Evolutionary conservation across 1,140 invertebrate genomes (phyloP), one percentile per base, ranked within the genome.

Genomic region (Asbolus verrucosus): DNA sequence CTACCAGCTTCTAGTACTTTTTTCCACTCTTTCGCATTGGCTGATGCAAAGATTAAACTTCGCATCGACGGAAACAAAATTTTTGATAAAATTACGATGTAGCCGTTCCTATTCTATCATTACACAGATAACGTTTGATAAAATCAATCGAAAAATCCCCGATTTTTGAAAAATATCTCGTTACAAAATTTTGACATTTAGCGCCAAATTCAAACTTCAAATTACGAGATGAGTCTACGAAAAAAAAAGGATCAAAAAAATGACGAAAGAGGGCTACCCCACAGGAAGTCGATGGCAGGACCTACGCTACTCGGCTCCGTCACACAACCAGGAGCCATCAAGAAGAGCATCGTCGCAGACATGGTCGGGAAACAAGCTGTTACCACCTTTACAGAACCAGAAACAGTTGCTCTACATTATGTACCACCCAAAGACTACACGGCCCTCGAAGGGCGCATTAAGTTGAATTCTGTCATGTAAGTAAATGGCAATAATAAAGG

Each of bases 261-360:
- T 27, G 27, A 54, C 33, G 1, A 14, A 1, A 67, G 38, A 27
- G 65, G 50, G n/a, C 27, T 54, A 13, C 65, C 65, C n/a, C 43
- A 67, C 19, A 50, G 65, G n/a, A 69, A 69, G 30, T 69, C 67
- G 14, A 41, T 61, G 38, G 54, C 67, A 8, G 67, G 67, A 2
- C 67, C 67, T 11, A 62, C 39, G 1, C 24, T 43, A 8, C 41
- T 69, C 15, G 31, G 54, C 6, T 31, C 19, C 0, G 13, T 41
- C 11, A 63, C 61, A 11, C 33, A 39, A 24, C 61, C 61, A 16
- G 16, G 21, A 18, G 61, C 61, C 9, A 63, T 63, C 15, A 38
- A 14, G 9, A 24, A 63, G 6, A 63, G 31, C n/a, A 27, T 54
- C 6, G 46, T 14, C 1, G 14, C 0, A 6, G 46, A 54, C n/a